Conservation (phyloP, 1,140 invertebrate genomes). For the Spodoptera frugiperda region DNA sequence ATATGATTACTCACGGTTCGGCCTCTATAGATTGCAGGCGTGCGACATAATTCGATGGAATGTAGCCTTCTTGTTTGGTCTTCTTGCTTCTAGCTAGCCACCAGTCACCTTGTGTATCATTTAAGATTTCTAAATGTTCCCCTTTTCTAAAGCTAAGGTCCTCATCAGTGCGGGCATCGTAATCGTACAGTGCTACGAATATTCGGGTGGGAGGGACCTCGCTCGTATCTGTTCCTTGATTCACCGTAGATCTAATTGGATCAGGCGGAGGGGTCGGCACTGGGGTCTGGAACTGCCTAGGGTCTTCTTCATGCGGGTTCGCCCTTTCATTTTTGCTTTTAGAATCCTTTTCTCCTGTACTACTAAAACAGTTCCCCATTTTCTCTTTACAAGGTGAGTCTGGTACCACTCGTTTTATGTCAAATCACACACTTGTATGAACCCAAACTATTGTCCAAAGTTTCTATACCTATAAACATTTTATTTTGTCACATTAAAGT, state of each 20-base stretch:
- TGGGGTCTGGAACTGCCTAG: slow-evolving; percentile 87
- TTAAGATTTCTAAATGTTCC: slow-evolving; percentile 98
- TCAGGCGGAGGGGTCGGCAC: slow-evolving; percentile 89
- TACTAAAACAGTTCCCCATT: slow-evolving; percentile 92
- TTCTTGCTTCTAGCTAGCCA: slow-evolving; percentile 98
- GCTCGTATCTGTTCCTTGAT: slow-evolving; percentile 80
- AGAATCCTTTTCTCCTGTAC: slow-evolving; percentile 88
- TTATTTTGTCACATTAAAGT: slow-evolving; percentile 81
- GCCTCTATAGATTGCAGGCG: slow-evolving; percentile 99
- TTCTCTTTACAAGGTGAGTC: slow-evolving; percentile 86
- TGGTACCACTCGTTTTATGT: slow-evolving; percentile 82
- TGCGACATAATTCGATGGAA: slow-evolving; percentile 99
- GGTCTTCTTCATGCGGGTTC: slow-evolving; percentile 88
- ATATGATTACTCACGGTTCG: slow-evolving; percentile 96
- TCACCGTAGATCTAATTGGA: slow-evolving; percentile 86
- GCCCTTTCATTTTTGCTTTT: slow-evolving; percentile 88
- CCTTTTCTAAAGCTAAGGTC: slow-evolving; percentile 99
- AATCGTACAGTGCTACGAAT: slow-evolving; percentile 99
- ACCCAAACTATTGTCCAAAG: slow-evolving; percentile 74
- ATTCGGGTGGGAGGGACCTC: slow-evolving; percentile 91
- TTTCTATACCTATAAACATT: slow-evolving; percentile 81
- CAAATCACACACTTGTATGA: slow-evolving; percentile 83
- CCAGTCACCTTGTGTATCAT: slow-evolving; percentile 99
- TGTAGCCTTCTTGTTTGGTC: slow-evolving; percentile 98
- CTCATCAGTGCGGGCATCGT: slow-evolving; percentile 99